These are phyloP conservation scores for Setipinna tenuifilis DNA, from an alignment of 2,797 vertebrate genomes.

Conservation along the genomic window DNA sequence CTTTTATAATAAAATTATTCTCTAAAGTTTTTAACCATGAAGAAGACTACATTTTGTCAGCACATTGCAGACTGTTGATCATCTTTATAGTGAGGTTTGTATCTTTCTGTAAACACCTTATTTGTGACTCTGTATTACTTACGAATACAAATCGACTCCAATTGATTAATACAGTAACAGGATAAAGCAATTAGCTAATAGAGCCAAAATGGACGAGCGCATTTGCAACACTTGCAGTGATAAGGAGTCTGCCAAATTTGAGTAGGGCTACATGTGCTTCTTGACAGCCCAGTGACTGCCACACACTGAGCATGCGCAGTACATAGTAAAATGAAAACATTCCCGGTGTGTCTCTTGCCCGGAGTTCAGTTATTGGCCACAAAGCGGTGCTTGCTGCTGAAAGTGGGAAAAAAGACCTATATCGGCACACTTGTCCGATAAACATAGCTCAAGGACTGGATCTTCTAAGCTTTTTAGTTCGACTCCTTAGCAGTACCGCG, in stretches of 20 bases:
- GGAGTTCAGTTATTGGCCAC: background rate
- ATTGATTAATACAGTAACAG: no score
- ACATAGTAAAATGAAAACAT: conserved; percentile 16
- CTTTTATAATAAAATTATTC: background rate
- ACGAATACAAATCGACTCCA: no score
- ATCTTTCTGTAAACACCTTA: background rate
- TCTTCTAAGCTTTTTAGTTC: background rate
- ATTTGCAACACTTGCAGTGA: no score
- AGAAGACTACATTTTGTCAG: no score
- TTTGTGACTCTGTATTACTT: no score
- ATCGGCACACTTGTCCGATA: background rate
- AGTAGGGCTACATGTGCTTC: background rate
- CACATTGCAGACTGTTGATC: background rate
- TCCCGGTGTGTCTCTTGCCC: background rate
- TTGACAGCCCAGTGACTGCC: background rate
- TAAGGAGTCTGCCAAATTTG: no score
- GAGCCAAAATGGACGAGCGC: no score
- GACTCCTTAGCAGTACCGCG: background rate
- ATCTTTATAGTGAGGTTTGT: background rate
- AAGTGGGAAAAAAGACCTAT: background rate
- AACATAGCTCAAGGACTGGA: background rate
- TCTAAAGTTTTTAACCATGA: no score
- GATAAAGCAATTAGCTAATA: background rate
- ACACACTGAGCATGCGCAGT: background rate
- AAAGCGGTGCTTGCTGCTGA: background rate